Percentiles rank a stretch among this genome's conserved stretches.
These are phyloP conservation scores for Limenitis camilla DNA, from an alignment of 2,888 invertebrate genomes.

Conservation along the genomic window DNA sequence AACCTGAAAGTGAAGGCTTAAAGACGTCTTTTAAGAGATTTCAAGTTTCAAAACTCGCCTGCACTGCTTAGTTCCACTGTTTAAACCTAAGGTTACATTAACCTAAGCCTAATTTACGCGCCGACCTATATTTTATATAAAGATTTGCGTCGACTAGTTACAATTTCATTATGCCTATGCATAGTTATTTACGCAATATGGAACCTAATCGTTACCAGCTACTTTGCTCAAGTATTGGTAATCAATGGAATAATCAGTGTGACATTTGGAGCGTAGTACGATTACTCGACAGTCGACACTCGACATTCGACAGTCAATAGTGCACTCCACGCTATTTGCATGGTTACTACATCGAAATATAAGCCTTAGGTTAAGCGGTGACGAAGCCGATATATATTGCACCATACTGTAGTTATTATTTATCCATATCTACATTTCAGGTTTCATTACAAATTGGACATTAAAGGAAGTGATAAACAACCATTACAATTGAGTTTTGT, in stretches of 20 bases:
- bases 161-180: too few relatives aligned
- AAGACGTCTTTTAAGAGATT: too few relatives aligned
- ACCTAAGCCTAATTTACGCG: too few relatives aligned
- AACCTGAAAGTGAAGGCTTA: too few relatives aligned
- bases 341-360: slow-evolving; percentile 19
- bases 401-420: slow-evolving; percentile 5
- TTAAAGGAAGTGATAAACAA: neutral
- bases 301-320: neutral
- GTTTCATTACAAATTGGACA: neutral
- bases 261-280: slow-evolving; percentile 20
- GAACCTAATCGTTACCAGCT: neutral
- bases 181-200: neutral
- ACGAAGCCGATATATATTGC: slow-evolving; percentile 3
- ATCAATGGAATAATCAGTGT: slow-evolving; percentile 16
- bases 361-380: slow-evolving; percentile 12
- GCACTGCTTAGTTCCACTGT: too few relatives aligned
- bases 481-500: too few relatives aligned
- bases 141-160: too few relatives aligned
- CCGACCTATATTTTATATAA: too few relatives aligned
- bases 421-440: slow-evolving; percentile 1
- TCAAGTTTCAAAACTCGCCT: too few relatives aligned
- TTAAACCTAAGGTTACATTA: too few relatives aligned
- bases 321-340: slow-evolving; percentile 10
- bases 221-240: slow-evolving; percentile 9
- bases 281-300: slow-evolving; percentile 4